Conservation (phyloP, 2,113 vertebrate species). For the Oncorhynchus keta region DNA sequence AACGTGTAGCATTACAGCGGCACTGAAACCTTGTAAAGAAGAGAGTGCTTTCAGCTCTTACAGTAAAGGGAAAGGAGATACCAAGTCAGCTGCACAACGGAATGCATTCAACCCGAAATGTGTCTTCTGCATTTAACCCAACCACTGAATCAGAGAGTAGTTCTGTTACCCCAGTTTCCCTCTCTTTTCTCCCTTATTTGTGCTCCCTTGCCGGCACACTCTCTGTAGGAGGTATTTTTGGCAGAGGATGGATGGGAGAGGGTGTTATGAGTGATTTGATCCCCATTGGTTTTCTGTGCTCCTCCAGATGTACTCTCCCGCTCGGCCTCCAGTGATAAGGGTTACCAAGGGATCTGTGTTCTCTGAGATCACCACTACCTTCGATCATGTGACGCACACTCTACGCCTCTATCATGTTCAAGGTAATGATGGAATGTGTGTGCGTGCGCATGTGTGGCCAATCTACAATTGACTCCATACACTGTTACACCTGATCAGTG, state of each 20-base stretch:
- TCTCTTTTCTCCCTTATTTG: neutral
- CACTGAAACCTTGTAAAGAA: neutral
- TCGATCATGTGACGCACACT: constrained; percentile 82
- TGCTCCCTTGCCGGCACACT: neutral
- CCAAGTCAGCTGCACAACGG: too few relatives aligned
- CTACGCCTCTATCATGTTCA: constrained; percentile 79
- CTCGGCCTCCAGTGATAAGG: constrained; percentile 75
- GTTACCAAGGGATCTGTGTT: constrained; percentile 83
- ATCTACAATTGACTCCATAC: neutral
- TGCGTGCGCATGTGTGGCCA: neutral
- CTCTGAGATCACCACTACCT: constrained; percentile 85
- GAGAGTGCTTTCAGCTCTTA: neutral
- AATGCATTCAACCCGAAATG: too few relatives aligned
- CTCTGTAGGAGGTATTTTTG: neutral
- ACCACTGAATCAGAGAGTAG: too few relatives aligned
- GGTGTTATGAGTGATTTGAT: neutral
- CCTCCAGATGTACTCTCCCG: constrained; percentile 76
- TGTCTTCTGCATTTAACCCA: too few relatives aligned
- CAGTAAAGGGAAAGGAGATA: neutral
- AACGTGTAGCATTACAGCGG: neutral
- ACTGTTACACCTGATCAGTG: too few relatives aligned
- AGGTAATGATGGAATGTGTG: constrained; percentile 71
- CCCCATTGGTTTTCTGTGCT: neutral
- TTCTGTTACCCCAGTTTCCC: neutral
- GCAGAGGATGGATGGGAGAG: neutral